phyloP scores from a whole-genome alignment of 2,888 invertebrate species.

The Atethmia centrago region DNA sequence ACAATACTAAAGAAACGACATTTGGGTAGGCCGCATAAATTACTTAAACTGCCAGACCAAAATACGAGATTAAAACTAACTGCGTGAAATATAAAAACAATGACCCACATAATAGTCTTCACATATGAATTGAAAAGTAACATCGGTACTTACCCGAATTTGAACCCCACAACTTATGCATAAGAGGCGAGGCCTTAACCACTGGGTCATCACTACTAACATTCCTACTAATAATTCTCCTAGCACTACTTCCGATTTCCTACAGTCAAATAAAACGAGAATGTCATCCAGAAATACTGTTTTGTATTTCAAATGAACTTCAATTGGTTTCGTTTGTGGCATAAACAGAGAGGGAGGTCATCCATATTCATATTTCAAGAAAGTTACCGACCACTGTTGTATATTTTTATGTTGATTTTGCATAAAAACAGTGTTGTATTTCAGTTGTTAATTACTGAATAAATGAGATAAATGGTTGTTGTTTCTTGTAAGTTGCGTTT shows the following conservation, averaged over 20 bases:
- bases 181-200: too few species aligned
- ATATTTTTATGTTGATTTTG: slow-evolving; percentile 41
- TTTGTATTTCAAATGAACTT: slow-evolving; percentile 56
- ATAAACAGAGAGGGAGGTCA: slow-evolving; percentile 11
- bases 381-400: slow-evolving; percentile 26
- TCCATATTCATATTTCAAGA: slow-evolving; percentile 56
- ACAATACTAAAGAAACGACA: too few species aligned
- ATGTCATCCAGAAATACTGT: slow-evolving; percentile 41
- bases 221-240: not conserved
- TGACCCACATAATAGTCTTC: too few species aligned
- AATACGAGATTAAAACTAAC: too few species aligned
- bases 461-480: slow-evolving; percentile 23
- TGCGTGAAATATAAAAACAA: too few species aligned
- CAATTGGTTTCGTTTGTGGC: slow-evolving; percentile 37
- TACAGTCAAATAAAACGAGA: slow-evolving; percentile 19
- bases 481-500: slow-evolving; percentile 3
- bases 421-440: slow-evolving; percentile 27
- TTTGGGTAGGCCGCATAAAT: too few species aligned
- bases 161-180: too few species aligned
- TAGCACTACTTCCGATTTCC: not conserved
- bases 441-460: slow-evolving; percentile 29
- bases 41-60: too few species aligned
- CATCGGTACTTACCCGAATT: too few species aligned
- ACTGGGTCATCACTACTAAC: not conserved
- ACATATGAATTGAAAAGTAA: too few species aligned